Percentiles rank a stretch among this genome's conserved stretches.
phyloP scores from a whole-genome alignment of 2,113 vertebrate species.

The Callorhinus ursinus region DNA sequence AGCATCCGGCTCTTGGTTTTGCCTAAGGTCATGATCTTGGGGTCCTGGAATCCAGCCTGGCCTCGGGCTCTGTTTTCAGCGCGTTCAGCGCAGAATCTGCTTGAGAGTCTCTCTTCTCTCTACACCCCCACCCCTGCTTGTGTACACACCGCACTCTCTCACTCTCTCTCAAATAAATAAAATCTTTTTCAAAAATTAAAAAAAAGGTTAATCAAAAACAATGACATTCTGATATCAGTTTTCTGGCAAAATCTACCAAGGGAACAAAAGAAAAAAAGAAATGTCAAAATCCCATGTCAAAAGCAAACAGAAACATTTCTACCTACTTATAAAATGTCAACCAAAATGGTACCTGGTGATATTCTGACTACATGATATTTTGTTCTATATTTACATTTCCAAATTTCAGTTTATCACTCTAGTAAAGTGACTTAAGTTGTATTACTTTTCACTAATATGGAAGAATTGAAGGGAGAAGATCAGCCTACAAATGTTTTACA shows the following conservation, averaged over 20 bases:
- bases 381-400: neutral
- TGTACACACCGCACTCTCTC: neutral
- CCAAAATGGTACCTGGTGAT: neutral
- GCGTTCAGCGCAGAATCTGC: neutral
- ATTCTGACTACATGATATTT: neutral
- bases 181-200: neutral
- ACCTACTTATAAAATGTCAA: constrained; percentile 32
- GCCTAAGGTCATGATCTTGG: neutral
- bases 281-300: neutral
- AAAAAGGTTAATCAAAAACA: constrained; percentile 43
- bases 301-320: constrained; percentile 9
- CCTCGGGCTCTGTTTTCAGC: neutral
- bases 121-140: neutral
- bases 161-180: neutral
- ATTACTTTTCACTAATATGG: neutral
- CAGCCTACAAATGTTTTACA: neutral
- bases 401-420: constrained; percentile 42
- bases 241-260: constrained; percentile 8
- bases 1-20: neutral
- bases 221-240: constrained; percentile 30
- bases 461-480: neutral
- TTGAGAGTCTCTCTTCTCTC: neutral
- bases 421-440: neutral
- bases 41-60: neutral
- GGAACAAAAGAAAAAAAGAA: neutral